A percentile compares a stretch with the other conserved stretches of the same genome.
Conservation (phyloP, 2,888 invertebrate genomes). For the Archaeoteleia sp. region DNA sequence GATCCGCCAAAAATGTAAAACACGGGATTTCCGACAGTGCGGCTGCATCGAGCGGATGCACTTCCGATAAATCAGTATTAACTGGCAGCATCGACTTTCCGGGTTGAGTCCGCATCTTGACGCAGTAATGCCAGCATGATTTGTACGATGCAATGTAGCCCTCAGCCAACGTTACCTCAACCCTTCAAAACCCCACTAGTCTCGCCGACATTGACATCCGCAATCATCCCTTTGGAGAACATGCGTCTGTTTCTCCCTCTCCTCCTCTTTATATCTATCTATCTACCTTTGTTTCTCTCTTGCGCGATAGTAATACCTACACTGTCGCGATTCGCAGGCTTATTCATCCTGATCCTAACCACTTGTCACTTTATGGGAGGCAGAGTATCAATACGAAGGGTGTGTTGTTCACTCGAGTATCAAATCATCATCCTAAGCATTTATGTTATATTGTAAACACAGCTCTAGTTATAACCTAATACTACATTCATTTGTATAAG, state of each 20-base stretch:
- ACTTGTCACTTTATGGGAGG: conserved; percentile 74
- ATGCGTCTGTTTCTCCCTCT: conserved; percentile 4
- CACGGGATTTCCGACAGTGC: conserved; percentile 23
- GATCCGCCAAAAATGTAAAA: conserved; percentile 47
- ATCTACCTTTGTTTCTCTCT: conserved; percentile 34
- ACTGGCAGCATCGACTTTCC: conserved; percentile 70
- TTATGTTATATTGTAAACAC: conserved; percentile 52
- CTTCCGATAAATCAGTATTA: conserved; percentile 73
- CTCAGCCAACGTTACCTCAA: conserved; percentile 19
- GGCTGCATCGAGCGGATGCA: conserved; percentile 47
- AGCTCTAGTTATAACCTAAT: too few species aligned
- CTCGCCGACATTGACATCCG: conserved; percentile 51
- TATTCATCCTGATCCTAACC: conserved; percentile 70
- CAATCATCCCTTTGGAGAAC: conserved; percentile 52
- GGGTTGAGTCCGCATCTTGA: conserved; percentile 72
- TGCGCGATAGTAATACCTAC: conserved; percentile 40
- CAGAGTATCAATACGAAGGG: conserved; percentile 73
- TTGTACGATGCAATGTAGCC: conserved; percentile 66
- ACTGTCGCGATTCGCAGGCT: conserved; percentile 31
- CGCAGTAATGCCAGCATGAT: conserved; percentile 74
- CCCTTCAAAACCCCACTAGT: conserved; percentile 54
- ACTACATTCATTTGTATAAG: too few species aligned
- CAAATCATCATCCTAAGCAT: conserved; percentile 69
- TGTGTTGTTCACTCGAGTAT: conserved; percentile 73
- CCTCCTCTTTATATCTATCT: conserved; percentile 3